Conservation (phyloP, 2,888 invertebrate genomes). For the Hoplodrina ambigua region DNA sequence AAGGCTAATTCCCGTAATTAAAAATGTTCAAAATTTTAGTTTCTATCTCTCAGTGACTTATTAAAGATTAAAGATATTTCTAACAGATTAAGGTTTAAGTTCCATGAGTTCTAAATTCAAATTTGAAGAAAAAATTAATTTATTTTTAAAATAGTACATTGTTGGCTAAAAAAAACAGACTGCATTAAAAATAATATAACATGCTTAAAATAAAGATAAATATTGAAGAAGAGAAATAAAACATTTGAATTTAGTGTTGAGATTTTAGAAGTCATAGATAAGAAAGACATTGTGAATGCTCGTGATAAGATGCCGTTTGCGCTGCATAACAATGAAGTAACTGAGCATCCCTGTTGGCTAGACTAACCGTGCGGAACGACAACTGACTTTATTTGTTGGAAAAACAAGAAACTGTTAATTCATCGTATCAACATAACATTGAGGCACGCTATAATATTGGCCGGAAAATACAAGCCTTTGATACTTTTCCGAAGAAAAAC, state of each 20-base stretch:
- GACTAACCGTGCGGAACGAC: conserved; percentile 37
- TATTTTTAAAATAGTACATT: neutral
- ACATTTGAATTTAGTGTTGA: conserved; percentile 12
- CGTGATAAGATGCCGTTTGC: conserved; percentile 24
- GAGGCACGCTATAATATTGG: neutral
- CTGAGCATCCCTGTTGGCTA: conserved; percentile 34
- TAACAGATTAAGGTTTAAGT: neutral
- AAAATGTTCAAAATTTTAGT: too few relatives aligned
- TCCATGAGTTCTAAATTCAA: conserved; percentile 6
- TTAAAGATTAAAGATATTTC: too few relatives aligned
- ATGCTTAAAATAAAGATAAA: conserved; percentile 11
- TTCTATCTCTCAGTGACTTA: too few relatives aligned
- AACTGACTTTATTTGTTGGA: conserved; percentile 27
- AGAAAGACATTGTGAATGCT: conserved; percentile 8
- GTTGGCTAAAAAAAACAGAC: neutral
- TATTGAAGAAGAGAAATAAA: neutral
- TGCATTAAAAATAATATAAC: neutral
- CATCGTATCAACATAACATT: neutral
- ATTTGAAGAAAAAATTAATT: neutral
- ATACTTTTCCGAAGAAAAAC: conserved; percentile 12
- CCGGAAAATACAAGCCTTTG: neutral
- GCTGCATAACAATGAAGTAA: conserved; percentile 44
- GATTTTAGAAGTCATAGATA: conserved; percentile 25
- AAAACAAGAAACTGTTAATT: conserved; percentile 21
- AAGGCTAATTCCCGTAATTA: neutral